Percentiles rank a stretch among this genome's conserved stretches.
These are phyloP conservation scores for Drosophila ochracea DNA, from an alignment of 2,888 invertebrate species.

Conservation along the genomic window DNA sequence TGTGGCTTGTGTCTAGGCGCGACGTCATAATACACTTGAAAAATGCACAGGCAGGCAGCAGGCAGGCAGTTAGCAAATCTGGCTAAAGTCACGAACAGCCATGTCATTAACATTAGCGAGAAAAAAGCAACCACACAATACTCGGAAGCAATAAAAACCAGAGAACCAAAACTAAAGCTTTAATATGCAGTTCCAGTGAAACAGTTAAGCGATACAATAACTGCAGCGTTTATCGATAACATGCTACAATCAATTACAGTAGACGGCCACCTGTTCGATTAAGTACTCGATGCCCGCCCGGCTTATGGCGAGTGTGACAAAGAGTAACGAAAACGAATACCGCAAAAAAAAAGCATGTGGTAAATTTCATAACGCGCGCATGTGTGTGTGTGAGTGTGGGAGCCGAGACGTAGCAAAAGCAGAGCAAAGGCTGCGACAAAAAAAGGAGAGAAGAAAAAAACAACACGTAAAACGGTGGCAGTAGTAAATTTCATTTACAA, in stretches of 20 bases:
- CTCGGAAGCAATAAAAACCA: conserved; percentile 59
- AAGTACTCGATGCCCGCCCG: conserved; percentile 58
- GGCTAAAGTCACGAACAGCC: conserved; percentile 74
- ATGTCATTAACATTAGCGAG: conserved; percentile 65
- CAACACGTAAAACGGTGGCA: conserved; percentile 71
- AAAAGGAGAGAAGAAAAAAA: conserved; percentile 25
- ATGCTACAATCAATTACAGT: conserved; percentile 23
- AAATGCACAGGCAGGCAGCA: conserved; percentile 67
- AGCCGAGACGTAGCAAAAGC: conserved; percentile 34
- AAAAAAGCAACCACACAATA: conserved; percentile 53
- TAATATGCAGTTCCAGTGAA: conserved; percentile 49
- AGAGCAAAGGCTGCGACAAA: conserved; percentile 13
- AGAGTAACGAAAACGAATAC: conserved; percentile 30
- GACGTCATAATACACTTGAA: conserved; percentile 78
- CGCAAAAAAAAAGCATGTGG: conserved; percentile 50
- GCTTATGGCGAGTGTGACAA: conserved; percentile 35
- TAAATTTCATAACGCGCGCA: conserved; percentile 55
- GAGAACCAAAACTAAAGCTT: conserved; percentile 20
- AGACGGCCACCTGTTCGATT: conserved; percentile 72
- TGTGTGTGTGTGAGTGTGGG: conserved; percentile 35
- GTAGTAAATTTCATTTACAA: conserved; percentile 81
- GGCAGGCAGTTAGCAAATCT: conserved; percentile 55
- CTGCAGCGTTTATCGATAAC: conserved; percentile 50
- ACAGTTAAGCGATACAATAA: conserved; percentile 36
- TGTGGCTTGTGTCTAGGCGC: conserved; percentile 70